phyloP scores from a whole-genome alignment of 1,140 invertebrate genomes.

The Drosophila kohkoa region DNA sequence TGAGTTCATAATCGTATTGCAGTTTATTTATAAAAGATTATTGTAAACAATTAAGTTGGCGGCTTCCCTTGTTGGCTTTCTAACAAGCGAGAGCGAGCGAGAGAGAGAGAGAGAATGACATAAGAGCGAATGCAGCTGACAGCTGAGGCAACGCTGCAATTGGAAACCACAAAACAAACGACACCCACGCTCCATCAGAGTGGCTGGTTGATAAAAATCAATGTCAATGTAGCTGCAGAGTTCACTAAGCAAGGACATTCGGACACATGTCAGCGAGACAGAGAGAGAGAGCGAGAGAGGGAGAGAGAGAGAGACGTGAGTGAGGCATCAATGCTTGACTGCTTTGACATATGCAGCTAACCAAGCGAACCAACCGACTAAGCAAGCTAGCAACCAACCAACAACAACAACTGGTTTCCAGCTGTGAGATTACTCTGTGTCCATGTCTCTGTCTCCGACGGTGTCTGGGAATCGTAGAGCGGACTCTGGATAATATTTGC shows the following conservation, averaged over 20 bases:
- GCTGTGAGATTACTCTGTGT: conserved; percentile 48
- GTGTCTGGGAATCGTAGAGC: background rate
- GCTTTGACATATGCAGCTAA: conserved; percentile 62
- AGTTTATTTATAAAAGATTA: conserved; percentile 27
- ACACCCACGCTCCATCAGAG: conserved; percentile 13
- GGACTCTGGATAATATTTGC: background rate
- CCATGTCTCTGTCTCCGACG: background rate
- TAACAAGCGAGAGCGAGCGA: conserved; percentile 7
- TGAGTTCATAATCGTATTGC: background rate
- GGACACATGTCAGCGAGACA: conserved; percentile 9
- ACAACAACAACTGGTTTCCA: conserved; percentile 67
- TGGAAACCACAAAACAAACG: conserved; percentile 30
- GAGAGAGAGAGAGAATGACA: conserved; percentile 29
- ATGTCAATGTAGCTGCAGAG: conserved; percentile 71
- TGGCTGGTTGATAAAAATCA: conserved; percentile 53
- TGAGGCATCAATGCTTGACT: conserved; percentile 57
- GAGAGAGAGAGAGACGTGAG: background rate
- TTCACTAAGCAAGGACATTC: conserved; percentile 68
- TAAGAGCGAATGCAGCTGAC: conserved; percentile 56
- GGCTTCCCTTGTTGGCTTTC: conserved; percentile 6
- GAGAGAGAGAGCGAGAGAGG: background rate
- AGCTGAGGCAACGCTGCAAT: conserved; percentile 53
- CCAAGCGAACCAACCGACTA: conserved; percentile 10
- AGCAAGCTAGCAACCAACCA: background rate
- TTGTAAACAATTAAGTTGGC: conserved; percentile 37